Evolutionary conservation across 2,113 vertebrate species (phyloP).

Genomic region (Bufo bufo): DNA sequence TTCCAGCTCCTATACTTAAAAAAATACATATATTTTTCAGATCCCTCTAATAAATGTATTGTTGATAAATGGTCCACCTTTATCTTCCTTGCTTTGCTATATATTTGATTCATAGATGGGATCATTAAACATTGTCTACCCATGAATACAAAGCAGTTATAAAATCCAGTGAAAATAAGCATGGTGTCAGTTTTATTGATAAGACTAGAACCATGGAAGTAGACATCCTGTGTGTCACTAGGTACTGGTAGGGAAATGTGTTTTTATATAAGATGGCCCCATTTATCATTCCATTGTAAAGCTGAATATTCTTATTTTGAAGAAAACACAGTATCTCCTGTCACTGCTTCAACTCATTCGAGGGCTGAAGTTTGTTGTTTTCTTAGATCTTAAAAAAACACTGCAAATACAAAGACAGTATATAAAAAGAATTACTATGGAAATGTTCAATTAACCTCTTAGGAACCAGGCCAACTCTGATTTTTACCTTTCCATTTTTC

Average conservation of each 20-base stretch:
- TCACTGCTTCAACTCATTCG: neutral
- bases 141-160: conserved; percentile 61
- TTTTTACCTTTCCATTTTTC: too few species aligned
- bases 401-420: neutral
- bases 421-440: neutral
- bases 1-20: conserved; percentile 32
- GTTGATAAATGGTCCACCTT: conserved; percentile 52
- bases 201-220: conserved; percentile 31
- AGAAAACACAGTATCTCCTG: conserved; percentile 6
- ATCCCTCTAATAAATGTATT: conserved; percentile 45
- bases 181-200: conserved; percentile 55
- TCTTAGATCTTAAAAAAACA: neutral
- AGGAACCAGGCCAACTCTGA: too few species aligned
- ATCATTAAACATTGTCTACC: conserved; percentile 66
- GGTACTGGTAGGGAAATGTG: conserved; percentile 64
- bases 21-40: conserved; percentile 44
- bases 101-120: conserved; percentile 65
- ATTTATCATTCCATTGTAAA: conserved; percentile 55
- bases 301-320: conserved; percentile 56
- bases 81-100: conserved; percentile 60
- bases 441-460: neutral
- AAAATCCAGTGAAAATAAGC: conserved; percentile 54
- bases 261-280: conserved; percentile 56
- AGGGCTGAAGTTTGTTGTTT: neutral
- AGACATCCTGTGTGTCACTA: conserved; percentile 46